phyloP scores from a whole-genome alignment of 2,797 vertebrate species.

The Selene dorsalis region DNA sequence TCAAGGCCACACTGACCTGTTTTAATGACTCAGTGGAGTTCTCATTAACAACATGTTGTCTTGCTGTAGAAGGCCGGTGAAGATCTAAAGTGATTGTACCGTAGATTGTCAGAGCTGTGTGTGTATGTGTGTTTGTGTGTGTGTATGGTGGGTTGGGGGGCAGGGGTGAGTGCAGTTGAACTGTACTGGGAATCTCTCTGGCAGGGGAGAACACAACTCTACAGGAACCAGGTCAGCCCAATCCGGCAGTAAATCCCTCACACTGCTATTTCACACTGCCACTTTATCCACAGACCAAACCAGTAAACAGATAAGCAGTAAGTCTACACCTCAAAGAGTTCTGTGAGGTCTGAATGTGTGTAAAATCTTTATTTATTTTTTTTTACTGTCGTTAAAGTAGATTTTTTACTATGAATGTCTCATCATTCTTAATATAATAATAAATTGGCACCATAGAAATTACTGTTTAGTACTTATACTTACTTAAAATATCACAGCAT shows the following conservation, averaged over 20 bases:
- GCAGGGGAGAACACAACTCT: conserved; percentile 33
- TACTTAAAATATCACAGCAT: conserved; percentile 28
- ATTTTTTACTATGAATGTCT: conserved; percentile 31
- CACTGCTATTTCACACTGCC: conserved; percentile 58
- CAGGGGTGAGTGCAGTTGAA: conserved; percentile 32
- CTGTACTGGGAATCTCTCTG: conserved; percentile 41
- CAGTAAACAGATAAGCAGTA: conserved; percentile 62
- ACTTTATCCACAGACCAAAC: conserved; percentile 56
- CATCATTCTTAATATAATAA: conserved; percentile 23
- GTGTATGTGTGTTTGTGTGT: background rate
- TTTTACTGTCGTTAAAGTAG: conserved; percentile 10
- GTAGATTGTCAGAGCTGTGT: conserved; percentile 23
- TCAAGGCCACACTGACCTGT: conserved; percentile 49
- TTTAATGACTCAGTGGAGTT: conserved; percentile 62
- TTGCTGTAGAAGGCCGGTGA: conserved; percentile 37
- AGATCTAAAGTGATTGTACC: conserved; percentile 42
- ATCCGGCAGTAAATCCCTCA: conserved; percentile 68
- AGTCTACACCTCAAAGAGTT: conserved; percentile 26
- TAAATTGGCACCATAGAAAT: conserved; percentile 19
- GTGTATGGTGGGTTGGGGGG: conserved; percentile 25
- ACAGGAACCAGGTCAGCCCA: conserved; percentile 56
- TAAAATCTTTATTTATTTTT: conserved; percentile 20
- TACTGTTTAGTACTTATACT: conserved; percentile 18
- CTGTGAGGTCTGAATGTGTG: conserved; percentile 5
- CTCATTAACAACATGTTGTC: conserved; percentile 53